Evolutionary conservation across 2,888 invertebrate genomes (phyloP).

Genomic region (Acanthopleura granulata): DNA sequence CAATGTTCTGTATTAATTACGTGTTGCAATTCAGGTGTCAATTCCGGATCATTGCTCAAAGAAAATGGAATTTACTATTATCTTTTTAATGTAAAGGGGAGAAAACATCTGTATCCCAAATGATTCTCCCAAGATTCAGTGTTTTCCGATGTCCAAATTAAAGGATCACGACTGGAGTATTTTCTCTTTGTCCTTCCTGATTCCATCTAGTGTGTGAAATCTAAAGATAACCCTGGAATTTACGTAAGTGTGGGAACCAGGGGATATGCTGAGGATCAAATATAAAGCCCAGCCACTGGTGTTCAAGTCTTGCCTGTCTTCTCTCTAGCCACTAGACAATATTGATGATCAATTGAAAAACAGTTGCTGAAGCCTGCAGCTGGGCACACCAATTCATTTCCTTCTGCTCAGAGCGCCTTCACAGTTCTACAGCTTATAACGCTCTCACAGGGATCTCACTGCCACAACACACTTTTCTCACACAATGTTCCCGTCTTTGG

Average conservation of each 20-base stretch:
- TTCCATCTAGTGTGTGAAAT: background rate
- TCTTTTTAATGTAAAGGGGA: no score
- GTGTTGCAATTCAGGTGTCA: no score
- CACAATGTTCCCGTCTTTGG: background rate
- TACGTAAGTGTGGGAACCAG: slow-evolving; percentile 18
- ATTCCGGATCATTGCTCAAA: no score
- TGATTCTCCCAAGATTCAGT: no score
- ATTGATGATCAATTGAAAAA: slow-evolving; percentile 13
- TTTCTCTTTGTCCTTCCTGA: background rate
- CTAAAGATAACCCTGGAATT: slow-evolving; percentile 14
- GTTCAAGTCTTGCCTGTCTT: background rate
- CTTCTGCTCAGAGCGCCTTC: background rate
- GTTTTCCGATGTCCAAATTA: background rate
- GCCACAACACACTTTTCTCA: no score
- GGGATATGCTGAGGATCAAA: background rate
- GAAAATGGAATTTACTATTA: no score
- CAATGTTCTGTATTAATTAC: no score
- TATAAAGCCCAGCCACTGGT: background rate
- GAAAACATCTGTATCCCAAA: no score
- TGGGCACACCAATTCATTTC: background rate
- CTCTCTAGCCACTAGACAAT: background rate
- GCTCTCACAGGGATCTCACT: slow-evolving; percentile 5
- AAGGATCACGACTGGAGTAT: background rate
- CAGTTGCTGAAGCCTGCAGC: slow-evolving; percentile 4
- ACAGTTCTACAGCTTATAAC: background rate